Evolutionary conservation across 2,888 invertebrate species (phyloP).

Genomic region (Dolichopus griseipennis): DNA sequence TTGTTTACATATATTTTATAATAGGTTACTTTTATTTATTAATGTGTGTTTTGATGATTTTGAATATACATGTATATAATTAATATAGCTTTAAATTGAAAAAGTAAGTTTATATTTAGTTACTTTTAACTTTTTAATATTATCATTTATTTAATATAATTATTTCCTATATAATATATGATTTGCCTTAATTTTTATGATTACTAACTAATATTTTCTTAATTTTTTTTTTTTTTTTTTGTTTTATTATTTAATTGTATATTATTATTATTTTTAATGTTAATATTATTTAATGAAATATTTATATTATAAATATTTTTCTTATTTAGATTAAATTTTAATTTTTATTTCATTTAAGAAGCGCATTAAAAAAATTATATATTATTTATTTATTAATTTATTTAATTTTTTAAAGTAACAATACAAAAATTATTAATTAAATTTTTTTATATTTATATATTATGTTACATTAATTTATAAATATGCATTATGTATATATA

Average conservation of each 20-base stretch:
- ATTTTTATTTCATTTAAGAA: not conserved
- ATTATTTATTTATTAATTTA: too few species aligned
- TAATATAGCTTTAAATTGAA: too few species aligned
- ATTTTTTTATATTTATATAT: not conserved
- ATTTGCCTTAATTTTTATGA: not conserved
- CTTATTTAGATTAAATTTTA: not conserved
- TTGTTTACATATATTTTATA: too few species aligned
- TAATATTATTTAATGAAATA: not conserved
- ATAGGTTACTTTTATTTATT: too few species aligned
- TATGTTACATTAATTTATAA: slow-evolving; percentile 1
- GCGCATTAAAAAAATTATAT: not conserved
- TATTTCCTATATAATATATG: not conserved
- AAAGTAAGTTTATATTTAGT: not conserved
- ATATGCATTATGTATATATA: not conserved
- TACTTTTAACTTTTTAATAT: too few species aligned
- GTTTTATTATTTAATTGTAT: not conserved
- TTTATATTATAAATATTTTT: slow-evolving; percentile 4
- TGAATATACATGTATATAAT: too few species aligned
- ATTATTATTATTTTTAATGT: not conserved
- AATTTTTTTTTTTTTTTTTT: not conserved
- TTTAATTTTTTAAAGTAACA: not conserved
- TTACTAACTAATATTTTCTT: slow-evolving; percentile 1
- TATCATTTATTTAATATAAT: not conserved
- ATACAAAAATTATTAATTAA: not conserved
- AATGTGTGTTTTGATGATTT: too few species aligned